Conservation (phyloP, 2,888 invertebrate species). For the Smittia sp. region DNA sequence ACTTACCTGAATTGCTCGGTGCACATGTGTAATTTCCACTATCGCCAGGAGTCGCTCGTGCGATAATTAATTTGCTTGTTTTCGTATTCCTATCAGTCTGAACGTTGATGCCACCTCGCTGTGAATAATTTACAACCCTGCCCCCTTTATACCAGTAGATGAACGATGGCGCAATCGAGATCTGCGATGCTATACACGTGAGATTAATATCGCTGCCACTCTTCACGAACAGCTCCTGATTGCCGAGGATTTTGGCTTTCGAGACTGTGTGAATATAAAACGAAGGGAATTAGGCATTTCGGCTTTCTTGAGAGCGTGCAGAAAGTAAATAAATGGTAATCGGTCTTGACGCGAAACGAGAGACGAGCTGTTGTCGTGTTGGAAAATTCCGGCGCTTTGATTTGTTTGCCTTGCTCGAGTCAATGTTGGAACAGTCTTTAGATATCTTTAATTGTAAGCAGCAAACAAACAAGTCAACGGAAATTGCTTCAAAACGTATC, state of each 20-base stretch:
- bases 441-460: too few species aligned
- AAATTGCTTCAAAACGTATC: too few species aligned
- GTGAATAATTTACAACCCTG: constrained; percentile 74
- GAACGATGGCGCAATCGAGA: constrained; percentile 59
- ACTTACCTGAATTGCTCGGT: constrained; percentile 64
- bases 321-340: not conserved
- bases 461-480: too few species aligned
- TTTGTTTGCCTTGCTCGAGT: too few species aligned
- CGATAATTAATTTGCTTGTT: constrained; percentile 74
- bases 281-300: not conserved
- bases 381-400: too few species aligned
- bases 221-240: constrained; percentile 55
- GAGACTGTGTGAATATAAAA: constrained; percentile 50
- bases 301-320: not conserved
- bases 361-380: too few species aligned
- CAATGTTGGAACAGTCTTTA: too few species aligned
- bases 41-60: constrained; percentile 73
- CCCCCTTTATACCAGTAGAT: constrained; percentile 77
- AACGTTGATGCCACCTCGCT: constrained; percentile 73
- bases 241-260: constrained; percentile 56
- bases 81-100: constrained; percentile 78
- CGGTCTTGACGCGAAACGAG: too few species aligned
- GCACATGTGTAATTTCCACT: constrained; percentile 82
- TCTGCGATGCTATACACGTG: constrained; percentile 55
- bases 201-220: constrained; percentile 56